These are phyloP conservation scores for Eupithecia centaureata DNA, from an alignment of 2,888 invertebrate species.

Conservation along the genomic window DNA sequence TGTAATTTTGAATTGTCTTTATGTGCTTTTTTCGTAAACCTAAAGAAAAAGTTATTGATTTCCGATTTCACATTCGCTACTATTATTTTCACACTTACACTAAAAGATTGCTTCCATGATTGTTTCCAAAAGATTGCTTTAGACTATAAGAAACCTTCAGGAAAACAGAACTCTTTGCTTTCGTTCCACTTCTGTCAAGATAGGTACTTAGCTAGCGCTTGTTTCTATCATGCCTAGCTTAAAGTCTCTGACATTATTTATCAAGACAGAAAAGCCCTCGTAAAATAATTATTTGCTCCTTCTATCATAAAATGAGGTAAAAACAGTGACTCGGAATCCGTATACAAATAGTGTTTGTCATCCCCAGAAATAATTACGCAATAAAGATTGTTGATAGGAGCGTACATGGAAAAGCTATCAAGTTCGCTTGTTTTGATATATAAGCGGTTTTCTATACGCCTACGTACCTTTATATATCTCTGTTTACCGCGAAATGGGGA, in stretches of 20 bases:
- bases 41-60: too few relatives aligned
- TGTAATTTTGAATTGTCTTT: too few relatives aligned
- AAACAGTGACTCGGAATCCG: slow-evolving; percentile 11
- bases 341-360: slow-evolving; percentile 48
- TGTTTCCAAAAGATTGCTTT: too few relatives aligned
- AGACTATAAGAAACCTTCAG: too few relatives aligned
- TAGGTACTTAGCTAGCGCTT: background rate
- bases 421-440: slow-evolving; percentile 39
- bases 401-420: slow-evolving; percentile 58
- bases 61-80: too few relatives aligned
- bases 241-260: background rate
- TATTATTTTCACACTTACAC: too few relatives aligned
- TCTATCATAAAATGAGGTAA: slow-evolving; percentile 7
- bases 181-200: background rate
- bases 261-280: background rate
- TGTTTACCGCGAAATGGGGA: slow-evolving; percentile 11
- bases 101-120: too few relatives aligned
- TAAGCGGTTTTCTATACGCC: slow-evolving; percentile 29
- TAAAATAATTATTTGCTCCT: slow-evolving; percentile 5
- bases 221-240: background rate
- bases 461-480: background rate
- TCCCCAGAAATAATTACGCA: slow-evolving; percentile 54
- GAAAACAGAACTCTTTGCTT: background rate
- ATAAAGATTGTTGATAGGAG: slow-evolving; percentile 56
- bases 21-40: too few relatives aligned